These are phyloP conservation scores for Zenarchopterus dispar DNA, from an alignment of 2,797 vertebrate species.

Conservation along the genomic window DNA sequence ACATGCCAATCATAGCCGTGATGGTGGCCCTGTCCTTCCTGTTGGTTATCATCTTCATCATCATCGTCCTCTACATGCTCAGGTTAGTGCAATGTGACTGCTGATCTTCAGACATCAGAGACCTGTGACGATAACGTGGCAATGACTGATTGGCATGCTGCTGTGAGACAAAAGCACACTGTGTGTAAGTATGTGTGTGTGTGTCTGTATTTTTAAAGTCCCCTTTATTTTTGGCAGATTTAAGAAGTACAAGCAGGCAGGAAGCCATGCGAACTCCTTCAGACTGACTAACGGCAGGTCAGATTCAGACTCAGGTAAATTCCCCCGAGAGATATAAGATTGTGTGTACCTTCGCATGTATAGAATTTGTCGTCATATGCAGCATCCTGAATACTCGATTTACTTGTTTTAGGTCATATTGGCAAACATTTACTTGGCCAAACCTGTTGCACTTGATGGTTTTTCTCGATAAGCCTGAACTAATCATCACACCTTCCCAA, in stretches of 20 bases:
- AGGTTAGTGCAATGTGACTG: slow-evolving; percentile 81
- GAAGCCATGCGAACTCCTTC: slow-evolving; percentile 97
- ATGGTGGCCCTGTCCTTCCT: slow-evolving; percentile 97
- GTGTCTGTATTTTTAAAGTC: slow-evolving; percentile 13
- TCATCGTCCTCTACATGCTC: slow-evolving; percentile 99
- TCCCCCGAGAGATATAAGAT: neutral
- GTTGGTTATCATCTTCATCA: slow-evolving; percentile 97
- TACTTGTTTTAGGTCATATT: slow-evolving; percentile 27
- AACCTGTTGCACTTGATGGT: slow-evolving; percentile 32
- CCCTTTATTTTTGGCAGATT: slow-evolving; percentile 84
- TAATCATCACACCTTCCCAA: slow-evolving; percentile 45
- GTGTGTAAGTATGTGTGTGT: slow-evolving; percentile 3
- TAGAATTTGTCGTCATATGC: neutral
- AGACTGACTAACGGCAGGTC: slow-evolving; percentile 93
- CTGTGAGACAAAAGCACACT: slow-evolving; percentile 17
- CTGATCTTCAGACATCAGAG: slow-evolving; percentile 16
- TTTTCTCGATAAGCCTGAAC: slow-evolving; percentile 43
- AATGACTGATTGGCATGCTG: slow-evolving; percentile 48
- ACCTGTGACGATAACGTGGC: slow-evolving; percentile 44
- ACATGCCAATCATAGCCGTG: slow-evolving; percentile 95
- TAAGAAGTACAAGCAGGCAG: slow-evolving; percentile 99
- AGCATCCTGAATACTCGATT: neutral
- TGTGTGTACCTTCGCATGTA: neutral
- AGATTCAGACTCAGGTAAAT: slow-evolving; percentile 94
- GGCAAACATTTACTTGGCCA: slow-evolving; percentile 33